A percentile compares a stretch with the other conserved stretches of the same genome.
Evolutionary conservation across 37 sponge, comb jelly and placozoan genomes (phyloP).

Genomic region (Theonella swinhoei): DNA sequence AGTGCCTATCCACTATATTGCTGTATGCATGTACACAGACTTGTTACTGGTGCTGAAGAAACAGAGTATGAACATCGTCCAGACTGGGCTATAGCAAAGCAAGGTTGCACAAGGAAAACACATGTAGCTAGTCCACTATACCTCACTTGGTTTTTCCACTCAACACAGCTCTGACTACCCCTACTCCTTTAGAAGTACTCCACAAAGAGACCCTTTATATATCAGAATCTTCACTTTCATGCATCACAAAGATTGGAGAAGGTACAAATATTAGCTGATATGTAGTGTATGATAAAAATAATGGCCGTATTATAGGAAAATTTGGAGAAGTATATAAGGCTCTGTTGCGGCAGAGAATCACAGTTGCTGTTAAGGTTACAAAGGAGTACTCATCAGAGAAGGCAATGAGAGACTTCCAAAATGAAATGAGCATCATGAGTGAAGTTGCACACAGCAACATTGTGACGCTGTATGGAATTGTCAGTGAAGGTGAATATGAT

Average conservation of each 20-base stretch:
- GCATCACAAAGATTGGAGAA: background rate
- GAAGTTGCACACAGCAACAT: slow-evolving; percentile 38
- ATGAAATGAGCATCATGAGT: slow-evolving; percentile 40
- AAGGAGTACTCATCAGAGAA: background rate
- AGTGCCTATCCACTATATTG: no score
- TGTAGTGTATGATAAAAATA: background rate
- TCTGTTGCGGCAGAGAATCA: background rate
- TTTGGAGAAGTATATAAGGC: slow-evolving; percentile 58
- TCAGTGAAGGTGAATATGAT: slow-evolving; percentile 34
- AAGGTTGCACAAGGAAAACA: no score
- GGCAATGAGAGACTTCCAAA: background rate
- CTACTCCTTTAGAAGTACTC: background rate
- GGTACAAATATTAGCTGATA: no score
- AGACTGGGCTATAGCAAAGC: no score
- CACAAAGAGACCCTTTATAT: background rate
- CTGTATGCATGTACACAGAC: no score
- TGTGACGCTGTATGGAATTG: slow-evolving; percentile 28
- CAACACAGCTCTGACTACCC: no score
- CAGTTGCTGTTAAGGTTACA: slow-evolving; percentile 21
- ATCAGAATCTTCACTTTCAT: background rate
- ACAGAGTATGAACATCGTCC: no score
- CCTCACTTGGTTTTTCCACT: no score
- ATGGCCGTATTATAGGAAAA: no score
- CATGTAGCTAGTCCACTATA: no score
- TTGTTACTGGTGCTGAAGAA: no score